Conservation (phyloP, 2,113 vertebrate genomes). For the Pelodiscus sinensis region DNA sequence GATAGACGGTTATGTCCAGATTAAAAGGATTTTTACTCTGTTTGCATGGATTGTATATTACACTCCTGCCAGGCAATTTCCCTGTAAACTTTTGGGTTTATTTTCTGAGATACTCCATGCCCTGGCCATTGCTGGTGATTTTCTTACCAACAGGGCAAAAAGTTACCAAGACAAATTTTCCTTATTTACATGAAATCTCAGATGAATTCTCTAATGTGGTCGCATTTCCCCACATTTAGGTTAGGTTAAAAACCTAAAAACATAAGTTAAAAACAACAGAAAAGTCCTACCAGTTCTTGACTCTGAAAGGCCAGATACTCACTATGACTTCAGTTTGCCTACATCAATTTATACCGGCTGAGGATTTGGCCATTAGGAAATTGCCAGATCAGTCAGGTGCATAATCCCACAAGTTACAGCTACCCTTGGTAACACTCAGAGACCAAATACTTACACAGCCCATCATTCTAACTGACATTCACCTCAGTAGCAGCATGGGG, state of each 20-base stretch:
- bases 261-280: neutral
- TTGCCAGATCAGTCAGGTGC: neutral
- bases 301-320: neutral
- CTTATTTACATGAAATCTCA: neutral
- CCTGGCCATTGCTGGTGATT: constrained; percentile 6
- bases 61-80: constrained; percentile 28
- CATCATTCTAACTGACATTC: neutral
- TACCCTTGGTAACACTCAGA: neutral
- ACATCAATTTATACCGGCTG: neutral
- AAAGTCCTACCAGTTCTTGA: neutral
- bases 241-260: neutral
- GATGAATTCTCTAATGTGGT: neutral
- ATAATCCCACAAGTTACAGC: neutral
- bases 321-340: neutral
- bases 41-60: neutral
- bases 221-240: neutral
- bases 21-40: neutral
- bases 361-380: constrained; percentile 11
- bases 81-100: neutral
- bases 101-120: constrained; percentile 24
- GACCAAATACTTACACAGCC: constrained; percentile 37
- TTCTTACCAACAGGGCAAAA: neutral
- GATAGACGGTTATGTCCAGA: neutral
- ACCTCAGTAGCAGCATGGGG: neutral
- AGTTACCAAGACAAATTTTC: neutral